These are phyloP conservation scores for Piprites chloris DNA, from an alignment of 2,113 vertebrate species.

Conservation along the genomic window DNA sequence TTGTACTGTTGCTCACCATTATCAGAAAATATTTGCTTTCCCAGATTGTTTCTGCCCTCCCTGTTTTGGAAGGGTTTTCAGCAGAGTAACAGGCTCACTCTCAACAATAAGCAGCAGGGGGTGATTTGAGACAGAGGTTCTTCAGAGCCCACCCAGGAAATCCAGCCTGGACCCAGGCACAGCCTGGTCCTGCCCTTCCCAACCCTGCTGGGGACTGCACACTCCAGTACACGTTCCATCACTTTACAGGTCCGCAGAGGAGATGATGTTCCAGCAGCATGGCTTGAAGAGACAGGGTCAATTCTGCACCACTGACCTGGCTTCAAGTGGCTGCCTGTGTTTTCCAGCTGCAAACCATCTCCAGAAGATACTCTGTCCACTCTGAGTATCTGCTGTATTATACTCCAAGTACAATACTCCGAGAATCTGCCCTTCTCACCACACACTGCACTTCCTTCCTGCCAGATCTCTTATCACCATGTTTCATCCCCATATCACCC, in stretches of 20 bases:
- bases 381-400: not conserved
- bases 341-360: not conserved
- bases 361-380: not conserved
- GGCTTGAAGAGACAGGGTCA: rapidly evolving
- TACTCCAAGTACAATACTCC: not conserved
- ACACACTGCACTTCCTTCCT: not conserved
- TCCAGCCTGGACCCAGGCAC: not conserved
- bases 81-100: not conserved
- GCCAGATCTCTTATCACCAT: not conserved
- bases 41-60: not conserved
- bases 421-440: not conserved
- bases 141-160: rapidly evolving
- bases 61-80: not conserved
- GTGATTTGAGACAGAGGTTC: not conserved
- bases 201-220: rapidly evolving
- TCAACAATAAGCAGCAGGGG: not conserved
- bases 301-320: not conserved
- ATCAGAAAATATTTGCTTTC: constrained; percentile 1
- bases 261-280: rapidly evolving
- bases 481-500: not conserved
- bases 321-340: not conserved
- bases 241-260: not conserved
- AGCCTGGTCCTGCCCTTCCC: rapidly evolving
- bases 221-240: not conserved
- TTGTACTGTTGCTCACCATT: not conserved